Evolutionary conservation across 2,888 invertebrate genomes (phyloP).

Genomic region (Zootermopsis nevadensis): DNA sequence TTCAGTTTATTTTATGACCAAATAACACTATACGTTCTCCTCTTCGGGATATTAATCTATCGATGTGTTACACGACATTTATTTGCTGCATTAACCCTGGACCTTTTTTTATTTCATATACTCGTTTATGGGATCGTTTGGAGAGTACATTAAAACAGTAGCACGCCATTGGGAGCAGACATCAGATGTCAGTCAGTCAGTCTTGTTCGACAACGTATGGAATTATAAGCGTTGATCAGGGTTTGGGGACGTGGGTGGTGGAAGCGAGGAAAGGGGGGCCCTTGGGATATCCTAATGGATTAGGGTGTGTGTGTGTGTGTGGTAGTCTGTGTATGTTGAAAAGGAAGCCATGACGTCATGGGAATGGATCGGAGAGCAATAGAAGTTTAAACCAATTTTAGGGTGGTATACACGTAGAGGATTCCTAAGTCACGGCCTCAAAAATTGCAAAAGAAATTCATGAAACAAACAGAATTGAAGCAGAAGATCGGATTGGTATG

Average conservation of each 20-base stretch:
- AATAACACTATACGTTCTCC: not conserved
- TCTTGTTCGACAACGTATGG: not conserved
- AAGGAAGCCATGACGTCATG: not conserved
- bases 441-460: too few relatives aligned
- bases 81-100: not conserved
- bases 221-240: not conserved
- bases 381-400: not conserved
- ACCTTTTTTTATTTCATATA: not conserved
- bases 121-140: not conserved
- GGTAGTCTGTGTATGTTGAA: slow-evolving; percentile 6
- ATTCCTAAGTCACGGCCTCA: too few relatives aligned
- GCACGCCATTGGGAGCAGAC: not conserved
- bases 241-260: not conserved
- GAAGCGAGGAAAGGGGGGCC: not conserved
- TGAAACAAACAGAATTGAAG: too few relatives aligned
- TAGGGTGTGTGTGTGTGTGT: slow-evolving; percentile 7
- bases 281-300: slow-evolving; percentile 30
- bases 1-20: not conserved
- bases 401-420: too few relatives aligned
- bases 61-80: not conserved
- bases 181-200: slow-evolving; percentile 1
- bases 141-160: slow-evolving; percentile 13
- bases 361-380: too few relatives aligned
- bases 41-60: not conserved
- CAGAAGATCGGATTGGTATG: too few relatives aligned